Evolutionary conservation across 2,888 invertebrate genomes (phyloP).

Genomic region (Hypolimnas misippus): DNA sequence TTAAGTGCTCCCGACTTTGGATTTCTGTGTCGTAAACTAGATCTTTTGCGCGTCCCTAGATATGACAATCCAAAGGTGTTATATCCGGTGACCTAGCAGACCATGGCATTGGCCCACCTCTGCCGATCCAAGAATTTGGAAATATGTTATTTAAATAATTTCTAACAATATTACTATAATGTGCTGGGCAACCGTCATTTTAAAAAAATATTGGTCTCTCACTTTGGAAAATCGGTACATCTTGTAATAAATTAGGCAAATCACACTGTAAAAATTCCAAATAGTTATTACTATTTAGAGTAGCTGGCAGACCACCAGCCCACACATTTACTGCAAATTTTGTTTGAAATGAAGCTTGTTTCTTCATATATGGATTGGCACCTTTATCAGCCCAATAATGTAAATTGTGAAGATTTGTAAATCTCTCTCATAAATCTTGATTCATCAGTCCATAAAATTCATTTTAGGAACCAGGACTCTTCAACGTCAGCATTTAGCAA

Average conservation of each 20-base stretch:
- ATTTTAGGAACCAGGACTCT: too few species aligned
- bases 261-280: background rate
- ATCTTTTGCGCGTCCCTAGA: too few species aligned
- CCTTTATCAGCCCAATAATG: background rate
- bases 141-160: background rate
- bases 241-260: background rate
- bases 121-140: background rate
- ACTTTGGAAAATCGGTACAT: background rate
- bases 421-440: too few species aligned
- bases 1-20: too few species aligned
- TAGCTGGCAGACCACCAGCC: background rate
- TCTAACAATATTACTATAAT: background rate
- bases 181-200: conserved; percentile 1
- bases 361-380: background rate
- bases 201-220: background rate
- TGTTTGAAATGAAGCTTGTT: background rate
- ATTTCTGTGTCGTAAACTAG: too few species aligned
- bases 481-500: too few species aligned
- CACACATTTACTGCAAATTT: conserved; percentile 2
- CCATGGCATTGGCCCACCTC: too few species aligned
- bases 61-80: too few species aligned
- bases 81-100: too few species aligned
- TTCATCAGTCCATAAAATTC: too few species aligned
- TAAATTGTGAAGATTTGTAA: too few species aligned
- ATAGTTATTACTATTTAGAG: conserved; percentile 1